Evolutionary conservation across 2,888 invertebrate genomes (phyloP).

Genomic region (Serripes groenlandicus): DNA sequence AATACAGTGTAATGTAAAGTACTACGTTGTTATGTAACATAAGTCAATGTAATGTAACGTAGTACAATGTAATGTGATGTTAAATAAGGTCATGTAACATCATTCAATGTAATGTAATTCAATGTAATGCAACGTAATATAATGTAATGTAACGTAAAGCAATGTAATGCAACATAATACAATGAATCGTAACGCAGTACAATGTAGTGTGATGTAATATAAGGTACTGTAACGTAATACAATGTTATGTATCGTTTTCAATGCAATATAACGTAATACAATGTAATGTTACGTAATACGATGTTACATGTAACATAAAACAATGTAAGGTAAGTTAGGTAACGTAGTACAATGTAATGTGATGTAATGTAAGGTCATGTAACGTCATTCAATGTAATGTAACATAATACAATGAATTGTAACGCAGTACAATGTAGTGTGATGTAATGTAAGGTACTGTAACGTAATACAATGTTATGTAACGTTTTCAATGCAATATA

Average conservation of each 20-base stretch:
- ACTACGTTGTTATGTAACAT: background rate
- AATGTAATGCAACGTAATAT: slow-evolving; percentile 5
- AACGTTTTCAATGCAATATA: no score
- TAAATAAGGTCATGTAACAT: background rate
- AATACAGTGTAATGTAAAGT: no score
- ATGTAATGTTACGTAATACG: slow-evolving; percentile 2
- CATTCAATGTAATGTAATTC: slow-evolving; percentile 4
- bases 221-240: background rate
- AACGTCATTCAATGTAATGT: no score
- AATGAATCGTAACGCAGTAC: background rate
- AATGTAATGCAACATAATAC: background rate
- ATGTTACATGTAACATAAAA: background rate
- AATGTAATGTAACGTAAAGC: slow-evolving; percentile 17
- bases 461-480: no score
- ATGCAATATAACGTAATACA: slow-evolving; percentile 1
- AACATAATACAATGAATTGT: no score
- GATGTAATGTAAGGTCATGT: no score
- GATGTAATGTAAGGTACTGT: no score
- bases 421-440: no score
- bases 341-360: no score
- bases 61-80: background rate
- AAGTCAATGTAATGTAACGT: background rate
- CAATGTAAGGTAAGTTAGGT: no score
- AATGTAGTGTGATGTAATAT: background rate
- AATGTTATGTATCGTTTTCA: slow-evolving; percentile 6